phyloP scores from a whole-genome alignment of 2,113 vertebrate genomes.

The Oxygymnocypris stewartii region DNA sequence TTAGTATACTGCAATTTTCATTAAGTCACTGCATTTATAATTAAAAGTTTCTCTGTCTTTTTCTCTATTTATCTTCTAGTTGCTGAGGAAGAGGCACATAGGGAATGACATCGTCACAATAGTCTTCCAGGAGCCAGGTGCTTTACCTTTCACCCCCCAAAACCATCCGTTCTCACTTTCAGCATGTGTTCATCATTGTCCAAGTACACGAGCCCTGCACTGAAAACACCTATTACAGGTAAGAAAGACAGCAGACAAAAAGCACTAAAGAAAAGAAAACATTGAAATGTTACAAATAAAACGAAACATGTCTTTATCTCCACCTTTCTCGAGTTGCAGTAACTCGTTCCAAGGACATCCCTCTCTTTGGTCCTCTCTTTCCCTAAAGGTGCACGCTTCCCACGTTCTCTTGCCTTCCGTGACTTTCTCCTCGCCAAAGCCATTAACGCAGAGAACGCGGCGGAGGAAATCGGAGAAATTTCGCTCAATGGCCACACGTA shows the following conservation, averaged over 20 bases:
- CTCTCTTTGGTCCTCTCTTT: conserved; percentile 86
- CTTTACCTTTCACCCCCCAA: conserved; percentile 85
- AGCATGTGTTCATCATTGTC: conserved; percentile 88
- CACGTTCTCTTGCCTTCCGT: conserved; percentile 78
- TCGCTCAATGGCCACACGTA: conserved; percentile 89
- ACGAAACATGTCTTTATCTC: conserved; percentile 3
- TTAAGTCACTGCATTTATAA: not conserved
- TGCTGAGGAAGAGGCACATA: conserved; percentile 89
- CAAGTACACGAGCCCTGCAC: conserved; percentile 80
- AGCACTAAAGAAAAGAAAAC: not conserved
- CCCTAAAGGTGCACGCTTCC: conserved; percentile 81
- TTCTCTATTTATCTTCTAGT: conserved; percentile 64
- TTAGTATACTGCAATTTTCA: too few relatives aligned
- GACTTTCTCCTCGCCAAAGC: conserved; percentile 89
- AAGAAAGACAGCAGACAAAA: conserved; percentile 36
- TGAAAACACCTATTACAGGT: conserved; percentile 85
- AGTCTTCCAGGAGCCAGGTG: conserved; percentile 89
- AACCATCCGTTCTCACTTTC: conserved; percentile 89
- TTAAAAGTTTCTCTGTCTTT: not conserved
- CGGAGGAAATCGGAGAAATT: conserved; percentile 88
- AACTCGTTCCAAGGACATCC: conserved; percentile 89
- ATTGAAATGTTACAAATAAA: not conserved
- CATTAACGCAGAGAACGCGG: conserved; percentile 87
- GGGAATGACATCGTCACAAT: conserved; percentile 92
- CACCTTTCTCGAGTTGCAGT: conserved; percentile 78